Conservation (phyloP, 2,797 vertebrate species). For the Salarias fasciatus region DNA sequence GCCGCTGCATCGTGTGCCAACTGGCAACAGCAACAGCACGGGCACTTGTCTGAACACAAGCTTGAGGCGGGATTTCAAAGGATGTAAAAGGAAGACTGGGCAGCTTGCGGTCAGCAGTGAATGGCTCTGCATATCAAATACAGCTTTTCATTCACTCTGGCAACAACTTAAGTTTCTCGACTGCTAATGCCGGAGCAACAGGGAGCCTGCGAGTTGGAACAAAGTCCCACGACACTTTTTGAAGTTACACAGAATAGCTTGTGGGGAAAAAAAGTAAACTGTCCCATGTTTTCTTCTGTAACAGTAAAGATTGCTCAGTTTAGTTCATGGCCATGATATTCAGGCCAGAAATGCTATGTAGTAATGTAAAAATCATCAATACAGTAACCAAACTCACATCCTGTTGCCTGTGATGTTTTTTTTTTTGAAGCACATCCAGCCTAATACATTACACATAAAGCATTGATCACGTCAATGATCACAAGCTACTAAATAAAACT, state of each 20-base stretch:
- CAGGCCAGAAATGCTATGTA: too few species aligned
- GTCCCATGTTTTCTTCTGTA: too few species aligned
- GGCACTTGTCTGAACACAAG: constrained; percentile 61
- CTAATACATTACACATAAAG: too few species aligned
- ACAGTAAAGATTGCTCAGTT: too few species aligned
- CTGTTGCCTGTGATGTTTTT: too few species aligned
- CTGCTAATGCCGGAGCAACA: constrained; percentile 51
- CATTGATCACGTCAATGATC: too few species aligned
- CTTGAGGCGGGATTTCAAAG: constrained; percentile 66
- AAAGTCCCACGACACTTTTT: constrained; percentile 12
- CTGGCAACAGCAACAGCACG: constrained; percentile 57
- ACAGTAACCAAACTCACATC: too few species aligned
- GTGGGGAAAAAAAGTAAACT: too few species aligned
- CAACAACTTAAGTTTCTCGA: constrained; percentile 39
- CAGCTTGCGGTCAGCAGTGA: constrained; percentile 64
- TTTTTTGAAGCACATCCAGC: too few species aligned
- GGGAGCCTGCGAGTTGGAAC: constrained; percentile 3
- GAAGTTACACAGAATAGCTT: neutral
- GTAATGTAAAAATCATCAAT: too few species aligned
- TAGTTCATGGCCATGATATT: too few species aligned
- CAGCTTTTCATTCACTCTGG: constrained; percentile 64
- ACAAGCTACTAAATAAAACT: too few species aligned
- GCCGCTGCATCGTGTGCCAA: constrained; percentile 56
- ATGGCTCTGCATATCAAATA: constrained; percentile 66
- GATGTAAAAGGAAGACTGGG: constrained; percentile 45